Base-by-base conservation (phyloP, 2,113 vertebrate genomes). In the Enhydra lutris region DNA sequence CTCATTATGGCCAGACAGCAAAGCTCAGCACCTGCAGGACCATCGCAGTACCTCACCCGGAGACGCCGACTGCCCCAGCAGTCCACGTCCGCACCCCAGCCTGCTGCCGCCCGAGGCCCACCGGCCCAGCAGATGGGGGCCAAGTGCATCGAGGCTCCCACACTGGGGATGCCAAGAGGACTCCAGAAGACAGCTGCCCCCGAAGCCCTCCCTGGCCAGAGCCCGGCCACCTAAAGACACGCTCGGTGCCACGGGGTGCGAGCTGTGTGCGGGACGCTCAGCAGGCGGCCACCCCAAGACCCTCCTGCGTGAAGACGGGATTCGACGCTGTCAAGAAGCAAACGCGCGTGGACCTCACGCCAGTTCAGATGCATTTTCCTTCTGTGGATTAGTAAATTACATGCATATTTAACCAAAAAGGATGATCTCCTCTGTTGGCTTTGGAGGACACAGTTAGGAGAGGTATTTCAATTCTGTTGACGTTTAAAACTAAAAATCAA, bases 181-280 rank as follows among this genome's bases (percentile, higher is more conserved):
- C 42, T 74, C 50, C 15, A 20, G 92, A 18, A 12, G 45, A 59
- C 36, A 4, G 0, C 36, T 24, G 52, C 34, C 69, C 20, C 34
- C 0, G 0, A 13, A 59, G 39, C 23, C 8, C 10, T 10, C 79
- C 59, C 47, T 1, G 24, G 57, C 50, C 39, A 13, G 71, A 84
- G 42, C 7, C 29, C 42, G 67, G 85, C 89, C 74, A 9, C 42
- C 24, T 7, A 2, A 55, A 12, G 31, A 23, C 23, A 14, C 23
- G 20, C 36, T 78, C 59, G 1, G 9, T 6, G 24, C 29, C 0
- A 8, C 0, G 0, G 11, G 21, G 9, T 1, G 10, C 0, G 5
- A 4, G n/a, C 24, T 1, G 31, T 36, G 14, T 21, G 31, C 36
- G 7, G 84, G 50, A 11, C 0, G 3, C 63, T 4, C 85, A 1